These are phyloP conservation scores for Antechinus stuartii DNA, from an alignment of 2,113 vertebrate species.

Conservation along the genomic window DNA sequence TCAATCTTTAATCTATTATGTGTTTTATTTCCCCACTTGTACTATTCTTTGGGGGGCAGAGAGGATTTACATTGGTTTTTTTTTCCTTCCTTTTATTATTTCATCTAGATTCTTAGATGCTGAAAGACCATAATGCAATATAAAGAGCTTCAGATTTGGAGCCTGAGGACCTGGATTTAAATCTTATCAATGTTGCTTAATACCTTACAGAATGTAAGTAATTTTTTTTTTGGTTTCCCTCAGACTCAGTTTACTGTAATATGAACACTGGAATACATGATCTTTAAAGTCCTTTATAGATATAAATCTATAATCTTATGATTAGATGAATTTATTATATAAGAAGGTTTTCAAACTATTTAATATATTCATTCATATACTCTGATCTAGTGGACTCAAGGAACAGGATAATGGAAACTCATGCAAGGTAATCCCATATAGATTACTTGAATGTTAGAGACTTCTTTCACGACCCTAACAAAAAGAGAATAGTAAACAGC, in stretches of 20 bases:
- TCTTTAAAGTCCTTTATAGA: not conserved
- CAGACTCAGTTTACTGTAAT: not conserved
- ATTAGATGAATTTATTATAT: not conserved
- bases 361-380: not conserved
- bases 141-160: not conserved
- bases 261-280: not conserved
- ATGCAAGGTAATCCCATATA: not conserved
- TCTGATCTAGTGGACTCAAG: not conserved
- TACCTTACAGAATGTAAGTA: not conserved
- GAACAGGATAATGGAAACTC: not conserved
- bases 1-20: constrained; percentile 30
- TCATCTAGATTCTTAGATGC: constrained; percentile 4
- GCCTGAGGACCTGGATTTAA: not conserved
- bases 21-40: constrained; percentile 27
- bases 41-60: not conserved
- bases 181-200: not conserved
- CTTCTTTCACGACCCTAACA: not conserved
- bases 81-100: constrained; percentile 33
- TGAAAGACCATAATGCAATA: not conserved
- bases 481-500: not conserved
- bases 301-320: not conserved
- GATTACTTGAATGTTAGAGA: not conserved
- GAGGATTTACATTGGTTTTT: constrained; percentile 11
- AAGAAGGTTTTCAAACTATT: not conserved
- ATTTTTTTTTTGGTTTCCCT: not conserved